A percentile compares a stretch with the other conserved stretches of the same genome.
phyloP scores from a whole-genome alignment of 1,140 invertebrate species.

The Temnothorax nylanderi region DNA sequence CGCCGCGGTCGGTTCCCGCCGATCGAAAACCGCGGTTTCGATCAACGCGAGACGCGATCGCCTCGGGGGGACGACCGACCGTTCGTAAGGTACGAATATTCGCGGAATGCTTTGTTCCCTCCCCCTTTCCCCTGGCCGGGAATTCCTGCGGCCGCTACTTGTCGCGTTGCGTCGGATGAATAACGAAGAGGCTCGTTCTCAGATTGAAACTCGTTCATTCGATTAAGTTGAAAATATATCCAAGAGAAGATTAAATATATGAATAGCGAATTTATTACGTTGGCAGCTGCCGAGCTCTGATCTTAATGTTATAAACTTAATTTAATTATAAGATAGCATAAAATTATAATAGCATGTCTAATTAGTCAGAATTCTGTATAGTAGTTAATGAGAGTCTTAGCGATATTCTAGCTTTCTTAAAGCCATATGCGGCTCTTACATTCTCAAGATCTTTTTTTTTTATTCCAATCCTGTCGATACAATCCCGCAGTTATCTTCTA shows the following conservation, averaged over 20 bases:
- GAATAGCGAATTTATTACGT: background rate
- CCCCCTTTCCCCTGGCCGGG: background rate
- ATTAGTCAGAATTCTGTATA: background rate
- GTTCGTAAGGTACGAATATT: constrained; percentile 38
- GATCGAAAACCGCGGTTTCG: constrained; percentile 8
- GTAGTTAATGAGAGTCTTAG: background rate
- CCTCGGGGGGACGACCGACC: background rate
- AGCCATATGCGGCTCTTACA: background rate
- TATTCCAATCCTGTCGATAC: background rate
- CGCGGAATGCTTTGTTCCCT: background rate
- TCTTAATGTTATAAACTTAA: background rate
- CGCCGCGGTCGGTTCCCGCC: background rate
- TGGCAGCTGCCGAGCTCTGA: background rate
- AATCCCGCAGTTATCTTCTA: background rate
- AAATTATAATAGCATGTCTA: background rate
- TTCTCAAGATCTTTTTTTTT: background rate
- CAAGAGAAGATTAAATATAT: background rate
- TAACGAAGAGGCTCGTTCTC: background rate
- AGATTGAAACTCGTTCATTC: constrained; percentile 10
- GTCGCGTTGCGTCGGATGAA: constrained; percentile 4
- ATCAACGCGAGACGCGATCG: background rate
- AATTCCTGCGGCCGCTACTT: constrained; percentile 20
- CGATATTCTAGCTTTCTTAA: no score
- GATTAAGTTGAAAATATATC: background rate
- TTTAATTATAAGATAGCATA: background rate